These are phyloP conservation scores for Nesometra sesokonis DNA, from an alignment of 35 echinoderm and acorn worm genomes.

Conservation along the genomic window DNA sequence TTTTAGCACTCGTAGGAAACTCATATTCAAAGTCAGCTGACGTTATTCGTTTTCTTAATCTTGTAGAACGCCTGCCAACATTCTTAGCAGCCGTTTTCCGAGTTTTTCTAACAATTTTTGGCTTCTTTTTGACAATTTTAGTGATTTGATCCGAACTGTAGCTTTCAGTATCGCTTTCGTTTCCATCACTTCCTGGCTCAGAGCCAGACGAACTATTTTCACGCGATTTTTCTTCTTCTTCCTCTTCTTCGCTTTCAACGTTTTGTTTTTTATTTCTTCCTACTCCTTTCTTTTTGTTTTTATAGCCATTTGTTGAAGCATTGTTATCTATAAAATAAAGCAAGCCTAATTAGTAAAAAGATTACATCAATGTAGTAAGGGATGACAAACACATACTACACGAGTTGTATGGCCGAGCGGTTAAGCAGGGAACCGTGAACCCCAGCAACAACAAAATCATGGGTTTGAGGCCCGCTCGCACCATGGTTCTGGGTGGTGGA, in stretches of 20 bases:
- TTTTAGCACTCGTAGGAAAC: neutral
- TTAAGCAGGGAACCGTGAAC: no score
- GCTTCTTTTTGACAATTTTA: constrained; percentile 15
- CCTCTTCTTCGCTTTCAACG: constrained; percentile 14
- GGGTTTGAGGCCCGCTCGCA: no score
- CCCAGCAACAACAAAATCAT: no score
- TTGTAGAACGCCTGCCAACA: neutral
- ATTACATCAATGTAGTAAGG: no score
- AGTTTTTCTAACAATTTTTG: neutral
- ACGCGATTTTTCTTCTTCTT: constrained; percentile 3
- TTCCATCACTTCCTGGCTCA: neutral
- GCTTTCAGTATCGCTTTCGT: constrained; percentile 34
- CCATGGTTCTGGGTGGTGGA: no score
- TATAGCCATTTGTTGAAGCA: constrained; percentile 22
- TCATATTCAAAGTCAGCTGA: constrained; percentile 49
- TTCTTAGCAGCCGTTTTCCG: constrained; percentile 20
- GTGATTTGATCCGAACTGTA: constrained; percentile 26
- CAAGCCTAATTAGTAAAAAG: neutral
- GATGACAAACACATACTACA: no score
- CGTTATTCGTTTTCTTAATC: neutral
- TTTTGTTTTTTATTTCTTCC: neutral
- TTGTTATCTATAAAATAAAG: neutral
- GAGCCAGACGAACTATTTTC: neutral
- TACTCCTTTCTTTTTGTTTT: neutral
- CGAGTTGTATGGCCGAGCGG: no score